Conservation (phyloP, 2,888 invertebrate species). For the Eupithecia subfuscata region DNA sequence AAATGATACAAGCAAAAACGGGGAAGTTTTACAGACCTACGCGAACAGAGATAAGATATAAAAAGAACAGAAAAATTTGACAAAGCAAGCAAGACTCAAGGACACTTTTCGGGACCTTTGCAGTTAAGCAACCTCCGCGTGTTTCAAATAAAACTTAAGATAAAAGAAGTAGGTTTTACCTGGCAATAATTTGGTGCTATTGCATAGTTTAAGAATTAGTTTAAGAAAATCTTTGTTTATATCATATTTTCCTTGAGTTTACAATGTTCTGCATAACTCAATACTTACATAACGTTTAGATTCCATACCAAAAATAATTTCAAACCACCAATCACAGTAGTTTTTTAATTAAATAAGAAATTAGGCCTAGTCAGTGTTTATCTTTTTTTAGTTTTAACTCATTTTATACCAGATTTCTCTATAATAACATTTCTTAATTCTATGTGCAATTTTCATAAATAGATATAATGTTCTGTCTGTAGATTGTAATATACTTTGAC, state of each 20-base stretch:
- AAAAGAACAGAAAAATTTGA: neutral
- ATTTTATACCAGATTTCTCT: slow-evolving; percentile 7
- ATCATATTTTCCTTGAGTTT: slow-evolving; percentile 10
- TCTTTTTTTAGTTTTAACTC: slow-evolving; percentile 7
- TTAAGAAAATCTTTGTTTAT: neutral
- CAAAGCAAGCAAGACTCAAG: neutral
- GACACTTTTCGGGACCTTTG: neutral
- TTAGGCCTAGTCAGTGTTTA: slow-evolving; percentile 65
- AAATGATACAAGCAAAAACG: slow-evolving; percentile 12
- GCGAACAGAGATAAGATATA: neutral
- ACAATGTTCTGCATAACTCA: slow-evolving; percentile 26
- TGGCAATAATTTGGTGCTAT: slow-evolving; percentile 50
- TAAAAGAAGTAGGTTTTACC: slow-evolving; percentile 1
- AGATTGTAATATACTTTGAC: slow-evolving; percentile 3
- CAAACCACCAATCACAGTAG: slow-evolving; percentile 74
- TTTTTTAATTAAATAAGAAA: slow-evolving; percentile 45
- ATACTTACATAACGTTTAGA: slow-evolving; percentile 47
- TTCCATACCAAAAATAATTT: slow-evolving; percentile 76
- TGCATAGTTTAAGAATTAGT: slow-evolving; percentile 11
- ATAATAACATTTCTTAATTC: neutral
- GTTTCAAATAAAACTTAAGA: slow-evolving; percentile 1
- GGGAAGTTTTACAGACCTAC: neutral
- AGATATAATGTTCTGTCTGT: slow-evolving; percentile 2
- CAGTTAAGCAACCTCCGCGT: neutral
- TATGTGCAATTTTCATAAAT: slow-evolving; percentile 22